Evolutionary conservation across 1,140 invertebrate genomes (phyloP), one percentile per base, ranked within the genome.

Genomic region (Plectrocnemia conspersa): DNA sequence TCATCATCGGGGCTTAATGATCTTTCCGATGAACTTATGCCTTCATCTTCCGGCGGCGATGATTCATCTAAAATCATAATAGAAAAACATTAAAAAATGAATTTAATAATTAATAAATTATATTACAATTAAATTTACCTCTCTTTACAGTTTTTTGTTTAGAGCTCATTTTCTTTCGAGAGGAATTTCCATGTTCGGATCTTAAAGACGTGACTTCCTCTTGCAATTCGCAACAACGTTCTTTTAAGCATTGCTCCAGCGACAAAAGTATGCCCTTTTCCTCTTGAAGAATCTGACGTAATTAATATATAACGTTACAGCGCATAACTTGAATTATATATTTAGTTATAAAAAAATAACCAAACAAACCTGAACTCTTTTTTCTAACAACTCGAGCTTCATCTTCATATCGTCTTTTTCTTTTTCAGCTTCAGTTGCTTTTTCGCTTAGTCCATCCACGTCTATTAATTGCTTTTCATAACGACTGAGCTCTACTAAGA

Each of bases 1-100:
- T 78, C 75, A 38, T 74, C 76, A 65, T 82, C 83, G 13, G 85
- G 84, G 55, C 82, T 85, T 16, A 85, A 76, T 10, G 85, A 88
- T 60, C 84, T 76, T 65, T 89, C 87, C 0, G 88, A 90, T 1
- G 86, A 89, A 64, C 86, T 89, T 38, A 90, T 91, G 1, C 87
- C 88, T 74, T 91, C 88, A 63, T 89, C 88, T 71, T 90, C 88
- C 13, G 83, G 85, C 58, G 85, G 85, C 1, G 86, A 87, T n/a
- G 84, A 84, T 47, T 80, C 79, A 59, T 74, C 73, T 75, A 63
- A 15, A 63, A 63, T 13, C 42, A 40, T 27, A 52, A 47, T 29
- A 44, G 11, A n/a, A 41, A 45, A 18, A 13, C 7, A 40, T 33
- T 32, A 6, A 15, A 2, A 25, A 24, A 45, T 25, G 21, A 29